Conservation (phyloP, 2,797 vertebrate genomes). For the Poecilia velifera region DNA sequence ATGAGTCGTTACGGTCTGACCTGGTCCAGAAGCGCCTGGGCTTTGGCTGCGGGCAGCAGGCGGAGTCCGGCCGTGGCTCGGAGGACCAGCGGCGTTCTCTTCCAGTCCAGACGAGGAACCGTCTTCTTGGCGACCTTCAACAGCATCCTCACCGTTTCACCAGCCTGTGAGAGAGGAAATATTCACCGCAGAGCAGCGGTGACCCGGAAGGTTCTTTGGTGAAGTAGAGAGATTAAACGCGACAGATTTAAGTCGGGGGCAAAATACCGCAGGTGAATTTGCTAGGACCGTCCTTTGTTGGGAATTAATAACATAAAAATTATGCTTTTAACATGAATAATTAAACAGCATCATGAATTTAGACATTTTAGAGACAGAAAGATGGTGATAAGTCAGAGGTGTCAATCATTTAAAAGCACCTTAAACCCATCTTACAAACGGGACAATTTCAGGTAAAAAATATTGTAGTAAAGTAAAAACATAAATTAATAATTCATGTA, state of each 20-base stretch:
- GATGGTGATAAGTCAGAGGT: neutral
- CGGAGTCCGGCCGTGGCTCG: conserved; percentile 94
- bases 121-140: conserved; percentile 87
- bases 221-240: neutral
- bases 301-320: neutral
- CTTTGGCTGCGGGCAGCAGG: conserved; percentile 86
- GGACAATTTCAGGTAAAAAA: neutral
- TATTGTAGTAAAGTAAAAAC: neutral
- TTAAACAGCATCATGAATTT: neutral
- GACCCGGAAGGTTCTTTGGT: neutral
- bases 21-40: conserved; percentile 88
- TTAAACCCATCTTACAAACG: neutral
- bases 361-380: neutral
- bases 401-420: neutral
- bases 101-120: conserved; percentile 90
- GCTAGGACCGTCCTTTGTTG: neutral
- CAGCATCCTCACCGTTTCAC: conserved; percentile 84
- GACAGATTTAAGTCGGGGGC: neutral
- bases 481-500: neutral
- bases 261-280: neutral
- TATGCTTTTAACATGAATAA: neutral
- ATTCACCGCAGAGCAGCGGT: neutral
- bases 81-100: conserved; percentile 89
- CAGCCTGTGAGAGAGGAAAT: conserved; percentile 77
- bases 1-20: conserved; percentile 62